Evolutionary conservation across 2,888 invertebrate genomes (phyloP).

Genomic region (Cordilura impudica): DNA sequence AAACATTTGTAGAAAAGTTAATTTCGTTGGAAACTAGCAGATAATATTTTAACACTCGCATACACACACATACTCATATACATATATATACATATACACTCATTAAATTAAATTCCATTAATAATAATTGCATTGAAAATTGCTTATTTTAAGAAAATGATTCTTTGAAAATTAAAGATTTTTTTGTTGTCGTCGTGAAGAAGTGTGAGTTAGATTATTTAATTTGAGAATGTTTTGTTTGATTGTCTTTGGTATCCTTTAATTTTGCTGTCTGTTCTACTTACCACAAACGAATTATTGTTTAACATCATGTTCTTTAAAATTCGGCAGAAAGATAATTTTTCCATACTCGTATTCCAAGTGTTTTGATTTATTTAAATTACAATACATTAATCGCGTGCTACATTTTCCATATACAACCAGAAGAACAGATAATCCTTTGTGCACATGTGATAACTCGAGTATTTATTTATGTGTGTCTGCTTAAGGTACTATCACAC

Average conservation of each 20-base stretch:
- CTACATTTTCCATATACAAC: background rate
- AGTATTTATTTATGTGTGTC: too few relatives aligned
- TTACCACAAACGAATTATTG: too few relatives aligned
- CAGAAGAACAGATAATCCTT: background rate
- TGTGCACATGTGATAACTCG: background rate
- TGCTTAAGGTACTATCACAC: too few relatives aligned
- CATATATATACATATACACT: too few relatives aligned
- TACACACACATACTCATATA: background rate
- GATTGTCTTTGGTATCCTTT: background rate
- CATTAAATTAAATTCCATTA: too few relatives aligned
- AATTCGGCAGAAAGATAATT: background rate
- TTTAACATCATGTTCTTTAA: background rate
- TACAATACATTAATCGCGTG: conserved; percentile 24
- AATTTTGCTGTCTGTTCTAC: background rate
- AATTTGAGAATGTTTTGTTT: too few relatives aligned
- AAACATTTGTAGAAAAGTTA: background rate
- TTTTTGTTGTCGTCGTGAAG: too few relatives aligned
- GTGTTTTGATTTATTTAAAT: conserved; percentile 25
- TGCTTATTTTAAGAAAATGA: too few relatives aligned
- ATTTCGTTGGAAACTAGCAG: conserved; percentile 4
- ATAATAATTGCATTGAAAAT: too few relatives aligned
- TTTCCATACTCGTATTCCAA: background rate
- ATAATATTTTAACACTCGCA: background rate
- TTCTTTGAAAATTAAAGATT: too few relatives aligned
- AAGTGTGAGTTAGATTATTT: too few relatives aligned